Percentiles rank a stretch among this genome's conserved stretches.
Conservation (phyloP, 2,113 vertebrate genomes). For the Falco punctatus region DNA sequence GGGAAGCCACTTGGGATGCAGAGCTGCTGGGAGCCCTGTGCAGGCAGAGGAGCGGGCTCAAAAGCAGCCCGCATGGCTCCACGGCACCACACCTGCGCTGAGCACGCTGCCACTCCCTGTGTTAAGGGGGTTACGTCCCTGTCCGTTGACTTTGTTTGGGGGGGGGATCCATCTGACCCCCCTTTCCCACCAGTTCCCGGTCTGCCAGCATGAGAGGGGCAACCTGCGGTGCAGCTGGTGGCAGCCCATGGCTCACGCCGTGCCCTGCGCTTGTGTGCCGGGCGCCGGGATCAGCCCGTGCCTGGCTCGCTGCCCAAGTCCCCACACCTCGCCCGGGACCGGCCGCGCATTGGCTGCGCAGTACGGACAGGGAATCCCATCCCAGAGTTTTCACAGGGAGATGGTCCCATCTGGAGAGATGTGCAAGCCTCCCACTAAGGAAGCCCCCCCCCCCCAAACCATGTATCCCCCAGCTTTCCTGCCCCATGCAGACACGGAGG, state of each 20-base stretch:
- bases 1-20: fast-evolving
- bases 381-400: background rate
- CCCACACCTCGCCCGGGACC: background rate
- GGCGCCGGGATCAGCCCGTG: background rate
- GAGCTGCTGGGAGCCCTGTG: background rate
- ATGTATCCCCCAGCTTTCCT: fast-evolving
- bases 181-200: background rate
- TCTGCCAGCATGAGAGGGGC: background rate
- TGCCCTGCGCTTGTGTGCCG: background rate
- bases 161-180: background rate
- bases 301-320: background rate
- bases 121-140: background rate
- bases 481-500: background rate
- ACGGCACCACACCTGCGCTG: too few relatives aligned
- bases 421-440: background rate
- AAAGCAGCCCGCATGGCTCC: background rate
- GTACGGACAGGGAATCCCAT: background rate
- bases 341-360: fast-evolving
- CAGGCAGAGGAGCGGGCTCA: background rate
- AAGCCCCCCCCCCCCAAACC: fast-evolving
- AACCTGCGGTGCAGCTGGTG: fast-evolving
- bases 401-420: background rate
- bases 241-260: background rate
- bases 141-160: background rate
- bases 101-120: background rate